These are phyloP conservation scores for Chelidonichthys spinosus DNA, from an alignment of 2,797 vertebrate genomes.

Conservation along the genomic window DNA sequence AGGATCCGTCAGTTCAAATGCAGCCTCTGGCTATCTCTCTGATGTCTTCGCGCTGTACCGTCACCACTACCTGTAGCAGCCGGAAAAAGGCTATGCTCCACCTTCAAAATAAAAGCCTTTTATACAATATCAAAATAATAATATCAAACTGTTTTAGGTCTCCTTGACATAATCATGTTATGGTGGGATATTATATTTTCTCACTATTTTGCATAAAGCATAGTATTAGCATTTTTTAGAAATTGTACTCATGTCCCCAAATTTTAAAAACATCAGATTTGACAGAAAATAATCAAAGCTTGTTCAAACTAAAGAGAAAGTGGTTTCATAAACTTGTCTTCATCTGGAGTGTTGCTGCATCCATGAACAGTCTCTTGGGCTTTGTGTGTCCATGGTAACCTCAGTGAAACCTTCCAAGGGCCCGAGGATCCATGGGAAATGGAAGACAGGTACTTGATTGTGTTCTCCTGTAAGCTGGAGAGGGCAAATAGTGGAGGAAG, in stretches of 20 bases:
- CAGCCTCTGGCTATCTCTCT: no score
- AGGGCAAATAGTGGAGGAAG: slow-evolving; percentile 67
- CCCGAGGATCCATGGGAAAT: slow-evolving; percentile 40
- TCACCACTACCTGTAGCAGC: no score
- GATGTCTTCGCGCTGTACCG: no score
- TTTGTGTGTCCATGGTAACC: slow-evolving; percentile 30
- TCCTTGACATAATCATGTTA: slow-evolving; percentile 38
- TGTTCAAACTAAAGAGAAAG: slow-evolving; percentile 25
- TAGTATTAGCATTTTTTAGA: slow-evolving; percentile 30
- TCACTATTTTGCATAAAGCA: neutral
- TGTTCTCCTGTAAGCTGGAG: slow-evolving; percentile 59
- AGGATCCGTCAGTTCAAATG: no score
- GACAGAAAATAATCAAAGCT: slow-evolving; percentile 21
- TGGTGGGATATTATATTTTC: slow-evolving; percentile 21
- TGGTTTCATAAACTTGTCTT: slow-evolving; percentile 13
- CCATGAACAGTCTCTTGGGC: slow-evolving; percentile 20
- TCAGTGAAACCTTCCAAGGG: slow-evolving; percentile 22
- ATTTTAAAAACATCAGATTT: slow-evolving; percentile 17
- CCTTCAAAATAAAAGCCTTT: no score
- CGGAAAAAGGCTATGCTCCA: no score
- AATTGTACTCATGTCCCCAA: slow-evolving; percentile 1
- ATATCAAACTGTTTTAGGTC: slow-evolving; percentile 14
- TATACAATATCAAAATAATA: neutral
- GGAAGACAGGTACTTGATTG: slow-evolving; percentile 57
- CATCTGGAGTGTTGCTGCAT: slow-evolving; percentile 8